A percentile compares a stretch with the other conserved stretches of the same genome.
phyloP scores from a whole-genome alignment of 2,113 vertebrate species.

The Sterna hirundo region DNA sequence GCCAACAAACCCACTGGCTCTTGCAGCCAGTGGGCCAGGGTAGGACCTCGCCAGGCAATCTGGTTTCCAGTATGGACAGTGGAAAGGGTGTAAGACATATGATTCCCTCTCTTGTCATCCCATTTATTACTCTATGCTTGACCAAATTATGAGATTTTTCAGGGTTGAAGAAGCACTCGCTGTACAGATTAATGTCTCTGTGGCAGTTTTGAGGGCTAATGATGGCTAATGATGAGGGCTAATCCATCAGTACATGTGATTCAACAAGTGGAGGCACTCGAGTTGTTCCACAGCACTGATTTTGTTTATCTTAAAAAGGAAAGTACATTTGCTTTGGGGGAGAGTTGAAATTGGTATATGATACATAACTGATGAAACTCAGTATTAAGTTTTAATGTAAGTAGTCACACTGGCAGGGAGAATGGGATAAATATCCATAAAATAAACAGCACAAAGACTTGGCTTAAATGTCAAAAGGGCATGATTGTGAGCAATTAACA shows the following conservation, averaged over 20 bases:
- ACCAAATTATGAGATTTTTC: neutral
- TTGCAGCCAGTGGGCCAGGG: neutral
- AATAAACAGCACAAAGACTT: neutral
- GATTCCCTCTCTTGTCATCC: neutral
- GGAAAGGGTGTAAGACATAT: neutral
- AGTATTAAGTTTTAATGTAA: neutral
- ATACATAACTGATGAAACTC: neutral
- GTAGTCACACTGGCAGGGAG: neutral
- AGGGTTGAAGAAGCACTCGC: neutral
- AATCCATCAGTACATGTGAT: neutral
- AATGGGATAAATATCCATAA: neutral
- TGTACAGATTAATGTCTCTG: neutral
- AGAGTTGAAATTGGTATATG: neutral
- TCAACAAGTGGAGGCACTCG: neutral
- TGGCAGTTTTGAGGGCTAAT: neutral
- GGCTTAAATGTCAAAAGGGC: neutral
- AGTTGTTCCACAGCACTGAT: neutral
- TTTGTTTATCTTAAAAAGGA: neutral
- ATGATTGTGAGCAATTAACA: neutral
- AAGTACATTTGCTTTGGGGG: neutral
- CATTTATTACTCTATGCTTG: neutral
- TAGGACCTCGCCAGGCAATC: neutral
- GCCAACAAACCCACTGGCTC: neutral
- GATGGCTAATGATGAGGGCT: too few relatives aligned
- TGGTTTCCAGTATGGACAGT: neutral